Evolutionary conservation across 2,888 invertebrate species (phyloP).

Genomic region (Chironomus tentans): DNA sequence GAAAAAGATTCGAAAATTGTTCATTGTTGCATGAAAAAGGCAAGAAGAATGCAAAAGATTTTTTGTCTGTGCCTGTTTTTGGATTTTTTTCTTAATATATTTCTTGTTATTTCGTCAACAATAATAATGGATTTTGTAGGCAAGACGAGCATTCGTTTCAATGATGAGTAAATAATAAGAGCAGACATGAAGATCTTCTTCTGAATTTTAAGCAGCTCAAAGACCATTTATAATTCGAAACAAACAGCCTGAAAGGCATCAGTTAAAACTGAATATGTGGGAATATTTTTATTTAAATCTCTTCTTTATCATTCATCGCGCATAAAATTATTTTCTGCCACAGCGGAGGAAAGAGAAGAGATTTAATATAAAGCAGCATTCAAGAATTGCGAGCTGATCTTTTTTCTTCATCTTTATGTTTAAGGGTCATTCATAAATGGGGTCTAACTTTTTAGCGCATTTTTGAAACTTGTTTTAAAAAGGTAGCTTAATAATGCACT

Average conservation of each 20-base stretch:
- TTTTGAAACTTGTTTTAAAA: no score
- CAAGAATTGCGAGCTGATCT: background rate
- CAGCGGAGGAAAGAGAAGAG: background rate
- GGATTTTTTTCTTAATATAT: no score
- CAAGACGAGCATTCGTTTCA: background rate
- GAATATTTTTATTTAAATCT: background rate
- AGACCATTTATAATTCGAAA: slow-evolving; percentile 1
- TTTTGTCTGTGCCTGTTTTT: no score
- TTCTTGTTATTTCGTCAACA: no score
- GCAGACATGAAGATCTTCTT: background rate
- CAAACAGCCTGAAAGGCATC: background rate
- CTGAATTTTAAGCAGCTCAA: background rate
- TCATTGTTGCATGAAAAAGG: no score
- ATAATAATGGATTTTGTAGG: no score
- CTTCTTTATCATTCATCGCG: background rate
- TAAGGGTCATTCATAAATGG: no score
- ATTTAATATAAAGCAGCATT: background rate
- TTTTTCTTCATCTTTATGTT: background rate
- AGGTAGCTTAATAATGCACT: no score
- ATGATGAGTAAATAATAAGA: background rate
- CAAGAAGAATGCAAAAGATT: no score
- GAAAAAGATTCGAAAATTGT: no score
- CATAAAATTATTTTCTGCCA: slow-evolving; percentile 7
- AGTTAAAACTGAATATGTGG: background rate
- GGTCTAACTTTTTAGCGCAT: no score